Evolutionary conservation across 2,113 vertebrate genomes (phyloP).

Genomic region (Rhynchomys soricoides): DNA sequence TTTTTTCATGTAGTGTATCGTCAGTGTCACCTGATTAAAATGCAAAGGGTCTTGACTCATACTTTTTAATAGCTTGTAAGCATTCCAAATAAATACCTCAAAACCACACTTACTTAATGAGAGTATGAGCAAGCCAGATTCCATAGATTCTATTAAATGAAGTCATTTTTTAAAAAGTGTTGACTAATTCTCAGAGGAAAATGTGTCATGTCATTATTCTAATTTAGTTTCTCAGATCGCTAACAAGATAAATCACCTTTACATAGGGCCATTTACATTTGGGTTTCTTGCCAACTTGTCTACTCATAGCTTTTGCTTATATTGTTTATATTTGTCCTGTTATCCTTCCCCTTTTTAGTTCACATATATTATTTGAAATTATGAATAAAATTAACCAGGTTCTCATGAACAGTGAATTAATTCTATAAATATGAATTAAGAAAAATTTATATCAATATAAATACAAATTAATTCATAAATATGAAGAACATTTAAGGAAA

Average conservation of each 20-base stretch:
- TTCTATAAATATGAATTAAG: not conserved
- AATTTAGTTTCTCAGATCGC: not conserved
- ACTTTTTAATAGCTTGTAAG: not conserved
- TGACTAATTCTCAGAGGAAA: slow-evolving; percentile 12
- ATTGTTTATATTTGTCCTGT: not conserved
- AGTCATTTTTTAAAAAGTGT: not conserved
- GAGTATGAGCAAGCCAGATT: not conserved
- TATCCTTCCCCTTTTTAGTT: not conserved
- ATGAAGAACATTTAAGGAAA: not conserved
- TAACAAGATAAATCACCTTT: not conserved
- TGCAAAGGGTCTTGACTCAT: not conserved
- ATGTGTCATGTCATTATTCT: not conserved
- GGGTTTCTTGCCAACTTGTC: not conserved
- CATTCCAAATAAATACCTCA: not conserved
- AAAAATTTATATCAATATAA: too few relatives aligned
- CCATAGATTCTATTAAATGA: not conserved
- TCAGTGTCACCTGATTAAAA: not conserved
- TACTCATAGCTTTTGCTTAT: not conserved
- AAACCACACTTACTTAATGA: not conserved
- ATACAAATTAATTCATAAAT: too few relatives aligned
- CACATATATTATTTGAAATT: not conserved
- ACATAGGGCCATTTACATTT: not conserved
- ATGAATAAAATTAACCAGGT: not conserved
- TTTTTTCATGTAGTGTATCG: not conserved
- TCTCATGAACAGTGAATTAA: not conserved